These are phyloP conservation scores for Drosophila atripex DNA, from an alignment of 2,888 invertebrate genomes.

Conservation along the genomic window DNA sequence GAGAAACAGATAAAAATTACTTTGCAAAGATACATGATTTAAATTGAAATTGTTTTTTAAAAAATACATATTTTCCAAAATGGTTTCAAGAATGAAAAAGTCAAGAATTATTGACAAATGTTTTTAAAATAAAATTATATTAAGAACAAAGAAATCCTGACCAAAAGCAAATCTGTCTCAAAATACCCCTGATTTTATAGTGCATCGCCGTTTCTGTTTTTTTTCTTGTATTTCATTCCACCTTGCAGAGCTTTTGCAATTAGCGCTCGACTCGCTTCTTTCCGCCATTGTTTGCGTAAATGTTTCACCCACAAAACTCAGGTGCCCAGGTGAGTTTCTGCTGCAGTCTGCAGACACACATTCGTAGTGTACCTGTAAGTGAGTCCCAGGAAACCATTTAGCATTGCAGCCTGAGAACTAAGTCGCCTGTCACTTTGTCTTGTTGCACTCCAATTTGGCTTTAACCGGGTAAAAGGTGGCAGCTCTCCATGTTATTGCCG, in stretches of 20 bases:
- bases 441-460: constrained; percentile 55
- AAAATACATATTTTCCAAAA: too few species aligned
- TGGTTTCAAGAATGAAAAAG: too few species aligned
- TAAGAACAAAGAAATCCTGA: neutral
- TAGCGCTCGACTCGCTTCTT: constrained; percentile 55
- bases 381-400: constrained; percentile 70
- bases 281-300: constrained; percentile 72
- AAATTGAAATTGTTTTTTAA: too few species aligned
- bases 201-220: constrained; percentile 17
- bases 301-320: constrained; percentile 48
- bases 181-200: constrained; percentile 4
- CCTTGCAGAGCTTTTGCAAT: constrained; percentile 49
- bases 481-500: constrained; percentile 35
- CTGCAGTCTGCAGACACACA: too few species aligned
- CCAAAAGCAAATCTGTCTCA: neutral
- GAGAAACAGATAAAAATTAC: neutral
- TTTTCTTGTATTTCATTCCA: constrained; percentile 29
- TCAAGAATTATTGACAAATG: too few species aligned
- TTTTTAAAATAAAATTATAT: neutral
- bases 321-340: constrained; percentile 10
- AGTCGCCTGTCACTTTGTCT: constrained; percentile 70
- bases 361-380: neutral
- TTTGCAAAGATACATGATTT: too few species aligned
- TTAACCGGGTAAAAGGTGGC: constrained; percentile 65
- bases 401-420: constrained; percentile 71